A percentile compares a stretch with the other conserved stretches of the same genome.
Conservation (phyloP, 2,888 invertebrate species). For the Nomada lathburiana region DNA sequence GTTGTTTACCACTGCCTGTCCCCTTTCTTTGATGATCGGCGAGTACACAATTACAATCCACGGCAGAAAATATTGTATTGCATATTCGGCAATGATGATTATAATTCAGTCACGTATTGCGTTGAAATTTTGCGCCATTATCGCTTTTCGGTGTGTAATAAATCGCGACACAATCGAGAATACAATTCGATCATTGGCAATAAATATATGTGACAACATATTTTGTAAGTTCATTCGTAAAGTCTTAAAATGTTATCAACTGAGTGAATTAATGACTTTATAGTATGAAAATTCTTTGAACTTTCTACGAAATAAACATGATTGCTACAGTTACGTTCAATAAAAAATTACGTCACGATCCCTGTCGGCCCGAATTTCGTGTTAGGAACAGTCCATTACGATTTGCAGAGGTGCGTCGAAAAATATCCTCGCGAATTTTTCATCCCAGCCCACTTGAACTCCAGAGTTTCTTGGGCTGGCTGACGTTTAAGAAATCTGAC, state of each 20-base stretch:
- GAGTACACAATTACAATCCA: constrained; percentile 53
- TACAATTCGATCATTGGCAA: too few relatives aligned
- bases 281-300: background rate
- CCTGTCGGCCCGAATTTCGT: constrained; percentile 6
- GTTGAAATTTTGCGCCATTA: constrained; percentile 4
- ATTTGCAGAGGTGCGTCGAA: constrained; percentile 28
- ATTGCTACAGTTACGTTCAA: background rate
- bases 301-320: background rate
- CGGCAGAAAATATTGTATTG: background rate
- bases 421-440: constrained; percentile 73
- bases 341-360: background rate
- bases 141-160: background rate
- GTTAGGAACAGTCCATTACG: constrained; percentile 27
- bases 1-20: background rate
- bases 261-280: too few relatives aligned
- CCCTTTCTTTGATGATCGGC: constrained; percentile 47
- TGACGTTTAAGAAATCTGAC: constrained; percentile 80
- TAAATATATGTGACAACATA: too few relatives aligned
- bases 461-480: constrained; percentile 65
- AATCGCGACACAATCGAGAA: background rate
- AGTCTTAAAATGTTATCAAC: too few relatives aligned
- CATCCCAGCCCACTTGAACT: constrained; percentile 61
- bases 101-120: constrained; percentile 20
- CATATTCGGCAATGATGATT: constrained; percentile 23
- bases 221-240: too few relatives aligned